phyloP scores from a whole-genome alignment of 2,113 vertebrate genomes.

The Eulemur macaco region DNA sequence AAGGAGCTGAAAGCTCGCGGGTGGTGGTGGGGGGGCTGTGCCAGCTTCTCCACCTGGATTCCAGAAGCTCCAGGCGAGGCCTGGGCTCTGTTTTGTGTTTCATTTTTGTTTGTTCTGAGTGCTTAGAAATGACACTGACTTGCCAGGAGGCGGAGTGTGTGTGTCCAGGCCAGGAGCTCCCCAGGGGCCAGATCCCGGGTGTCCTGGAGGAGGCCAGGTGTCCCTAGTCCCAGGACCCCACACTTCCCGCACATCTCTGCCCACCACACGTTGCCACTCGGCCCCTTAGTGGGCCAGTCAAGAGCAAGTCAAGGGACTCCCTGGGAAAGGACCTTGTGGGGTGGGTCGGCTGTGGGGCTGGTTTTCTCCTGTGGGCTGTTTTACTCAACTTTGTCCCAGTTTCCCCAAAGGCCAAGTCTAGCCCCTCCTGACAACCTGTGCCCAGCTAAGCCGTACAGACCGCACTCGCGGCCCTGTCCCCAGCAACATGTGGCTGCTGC shows the following conservation, averaged over 20 bases:
- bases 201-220: neutral
- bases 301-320: neutral
- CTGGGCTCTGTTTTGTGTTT: neutral
- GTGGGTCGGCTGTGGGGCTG: neutral
- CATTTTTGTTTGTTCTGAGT: neutral
- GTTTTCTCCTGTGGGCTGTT: neutral
- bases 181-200: neutral
- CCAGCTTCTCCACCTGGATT: neutral
- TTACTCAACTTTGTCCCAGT: neutral
- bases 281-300: neutral
- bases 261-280: neutral
- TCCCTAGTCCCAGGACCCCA: neutral
- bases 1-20: neutral
- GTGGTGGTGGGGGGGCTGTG: neutral
- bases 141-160: neutral
- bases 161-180: neutral
- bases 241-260: neutral
- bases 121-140: neutral
- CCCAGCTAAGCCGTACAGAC: neutral
- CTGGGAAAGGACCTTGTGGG: neutral
- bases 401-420: neutral
- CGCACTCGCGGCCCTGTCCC: neutral
- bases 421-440: neutral
- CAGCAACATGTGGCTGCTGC: accelerated
- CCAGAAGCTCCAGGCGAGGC: neutral